These are phyloP conservation scores for Spodoptera exigua DNA, from an alignment of 2,888 invertebrate species.

Conservation along the genomic window DNA sequence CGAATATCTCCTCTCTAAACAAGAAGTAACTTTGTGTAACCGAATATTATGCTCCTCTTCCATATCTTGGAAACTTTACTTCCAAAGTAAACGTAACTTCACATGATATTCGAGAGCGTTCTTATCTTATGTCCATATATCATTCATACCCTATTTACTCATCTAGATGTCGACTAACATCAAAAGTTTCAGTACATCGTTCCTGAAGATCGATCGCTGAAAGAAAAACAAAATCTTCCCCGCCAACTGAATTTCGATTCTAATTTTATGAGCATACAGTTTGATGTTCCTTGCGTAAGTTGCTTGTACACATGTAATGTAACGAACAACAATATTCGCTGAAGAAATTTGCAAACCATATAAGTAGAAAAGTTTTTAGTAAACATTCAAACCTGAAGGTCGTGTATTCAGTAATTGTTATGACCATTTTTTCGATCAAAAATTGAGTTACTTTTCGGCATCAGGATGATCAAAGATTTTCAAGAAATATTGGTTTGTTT, in stretches of 20 bases:
- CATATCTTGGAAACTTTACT: conserved; percentile 23
- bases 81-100: conserved; percentile 26
- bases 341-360: conserved; percentile 62
- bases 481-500: neutral
- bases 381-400: conserved; percentile 49
- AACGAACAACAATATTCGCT: conserved; percentile 29
- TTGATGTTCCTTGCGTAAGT: conserved; percentile 6
- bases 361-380: conserved; percentile 55
- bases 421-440: conserved; percentile 33
- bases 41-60: conserved; percentile 1
- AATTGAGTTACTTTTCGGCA: conserved; percentile 1
- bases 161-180: conserved; percentile 33
- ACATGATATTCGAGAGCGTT: conserved; percentile 24
- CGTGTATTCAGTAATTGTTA: conserved; percentile 53
- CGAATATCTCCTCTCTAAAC: conserved; percentile 13
- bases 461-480: neutral
- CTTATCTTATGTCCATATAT: conserved; percentile 43
- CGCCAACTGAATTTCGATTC: conserved; percentile 22
- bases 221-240: conserved; percentile 34
- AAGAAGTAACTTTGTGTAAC: conserved; percentile 19
- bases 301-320: conserved; percentile 11
- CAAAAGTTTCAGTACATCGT: conserved; percentile 34
- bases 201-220: conserved; percentile 33
- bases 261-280: conserved; percentile 15
- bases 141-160: conserved; percentile 47